Percentiles rank a stretch among this genome's conserved stretches.
Conservation (phyloP, 1,140 invertebrate genomes). For the Zeugodacus cucurbitae region DNA sequence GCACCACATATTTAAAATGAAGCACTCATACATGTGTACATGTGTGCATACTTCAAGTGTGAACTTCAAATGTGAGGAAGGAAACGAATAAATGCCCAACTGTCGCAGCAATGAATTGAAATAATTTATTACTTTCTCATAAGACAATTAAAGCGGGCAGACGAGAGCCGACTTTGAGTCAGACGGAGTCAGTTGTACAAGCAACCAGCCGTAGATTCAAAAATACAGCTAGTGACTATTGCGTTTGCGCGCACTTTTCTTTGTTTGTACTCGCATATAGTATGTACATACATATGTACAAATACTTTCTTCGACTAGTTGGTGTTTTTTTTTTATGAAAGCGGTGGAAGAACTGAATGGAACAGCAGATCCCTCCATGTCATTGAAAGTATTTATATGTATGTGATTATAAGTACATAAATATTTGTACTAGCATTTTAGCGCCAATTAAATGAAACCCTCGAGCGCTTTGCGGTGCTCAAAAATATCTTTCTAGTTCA, state of each 20-base stretch:
- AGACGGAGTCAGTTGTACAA: neutral
- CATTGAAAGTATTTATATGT: no score
- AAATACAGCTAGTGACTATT: neutral
- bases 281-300: neutral
- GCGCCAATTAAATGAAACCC: neutral
- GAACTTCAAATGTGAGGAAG: slow-evolving; percentile 10
- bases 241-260: neutral
- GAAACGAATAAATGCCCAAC: slow-evolving; percentile 38
- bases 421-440: neutral
- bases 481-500: neutral
- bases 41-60: neutral
- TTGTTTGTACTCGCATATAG: neutral
- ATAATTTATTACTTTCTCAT: slow-evolving; percentile 64
- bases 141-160: slow-evolving; percentile 48
- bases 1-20: neutral
- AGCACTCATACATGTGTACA: neutral
- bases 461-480: neutral
- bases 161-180: neutral
- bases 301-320: neutral
- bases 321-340: neutral
- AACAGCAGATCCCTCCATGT: no score
- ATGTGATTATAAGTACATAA: neutral
- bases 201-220: neutral
- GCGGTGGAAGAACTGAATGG: neutral
- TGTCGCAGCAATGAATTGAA: slow-evolving; percentile 52